A percentile compares a stretch with the other conserved stretches of the same genome.
Evolutionary conservation across 1,140 invertebrate species (phyloP).

Genomic region (Aleiodes sp.): DNA sequence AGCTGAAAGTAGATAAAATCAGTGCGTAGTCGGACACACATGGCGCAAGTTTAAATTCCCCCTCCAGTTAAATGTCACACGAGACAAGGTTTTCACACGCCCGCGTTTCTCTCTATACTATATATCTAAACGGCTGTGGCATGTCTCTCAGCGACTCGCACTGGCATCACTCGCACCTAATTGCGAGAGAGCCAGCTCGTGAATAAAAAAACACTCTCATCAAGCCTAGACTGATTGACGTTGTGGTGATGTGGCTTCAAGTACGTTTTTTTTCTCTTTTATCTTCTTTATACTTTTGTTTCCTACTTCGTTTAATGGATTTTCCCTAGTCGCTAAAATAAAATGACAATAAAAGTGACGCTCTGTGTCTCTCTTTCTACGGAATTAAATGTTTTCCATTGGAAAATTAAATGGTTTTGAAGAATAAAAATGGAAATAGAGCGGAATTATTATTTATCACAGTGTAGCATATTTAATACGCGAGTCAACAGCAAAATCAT

Average conservation of each 20-base stretch:
- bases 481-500: background rate
- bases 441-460: background rate
- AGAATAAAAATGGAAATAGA: too few relatives aligned
- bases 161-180: slow-evolving; percentile 13
- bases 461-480: background rate
- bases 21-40: slow-evolving; percentile 19
- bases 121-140: slow-evolving; percentile 5
- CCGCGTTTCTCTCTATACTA: background rate
- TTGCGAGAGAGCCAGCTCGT: slow-evolving; percentile 11
- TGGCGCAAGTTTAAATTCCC: background rate
- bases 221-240: background rate
- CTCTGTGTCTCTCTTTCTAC: background rate
- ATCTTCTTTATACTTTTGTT: background rate
- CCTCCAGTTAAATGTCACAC: background rate
- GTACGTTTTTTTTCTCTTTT: background rate
- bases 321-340: background rate
- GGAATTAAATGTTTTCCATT: background rate
- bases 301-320: background rate
- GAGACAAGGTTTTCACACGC: slow-evolving; percentile 4
- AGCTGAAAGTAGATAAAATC: slow-evolving; percentile 24
- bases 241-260: slow-evolving; percentile 15
- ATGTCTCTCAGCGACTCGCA: background rate
- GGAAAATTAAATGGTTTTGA: too few relatives aligned
- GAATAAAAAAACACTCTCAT: slow-evolving; percentile 18
- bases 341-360: too few relatives aligned